Conservation (phyloP, 2,113 vertebrate genomes). For the Xenopus borealis region DNA sequence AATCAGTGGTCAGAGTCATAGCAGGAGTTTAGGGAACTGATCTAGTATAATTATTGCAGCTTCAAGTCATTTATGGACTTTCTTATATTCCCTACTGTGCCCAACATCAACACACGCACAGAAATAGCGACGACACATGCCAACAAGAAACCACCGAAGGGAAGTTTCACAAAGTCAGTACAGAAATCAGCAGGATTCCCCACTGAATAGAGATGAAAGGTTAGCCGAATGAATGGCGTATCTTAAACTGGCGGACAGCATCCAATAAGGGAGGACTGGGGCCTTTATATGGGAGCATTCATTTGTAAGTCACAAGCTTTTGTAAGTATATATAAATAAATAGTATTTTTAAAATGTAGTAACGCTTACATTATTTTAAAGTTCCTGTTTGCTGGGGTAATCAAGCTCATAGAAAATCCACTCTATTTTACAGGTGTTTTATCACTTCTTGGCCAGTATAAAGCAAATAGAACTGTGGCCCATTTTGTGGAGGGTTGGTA, state of each 20-base stretch:
- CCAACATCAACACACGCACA: background rate
- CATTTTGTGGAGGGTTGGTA: too few relatives aligned
- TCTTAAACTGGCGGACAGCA: background rate
- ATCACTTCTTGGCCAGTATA: too few relatives aligned
- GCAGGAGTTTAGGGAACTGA: background rate
- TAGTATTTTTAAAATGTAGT: too few relatives aligned
- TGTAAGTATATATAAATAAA: too few relatives aligned
- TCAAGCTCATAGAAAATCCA: too few relatives aligned
- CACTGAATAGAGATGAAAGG: background rate
- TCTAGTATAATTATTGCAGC: background rate
- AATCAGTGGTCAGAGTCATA: too few relatives aligned
- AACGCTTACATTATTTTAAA: too few relatives aligned
- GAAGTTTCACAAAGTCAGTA: background rate
- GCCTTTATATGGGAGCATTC: background rate
- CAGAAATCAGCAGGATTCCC: conserved; percentile 12
- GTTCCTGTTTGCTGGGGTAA: too few relatives aligned
- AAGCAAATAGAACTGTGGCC: too few relatives aligned
- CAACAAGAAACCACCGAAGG: background rate
- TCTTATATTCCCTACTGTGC: background rate
- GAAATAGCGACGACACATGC: background rate
- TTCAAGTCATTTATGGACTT: background rate
- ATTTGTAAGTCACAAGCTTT: too few relatives aligned
- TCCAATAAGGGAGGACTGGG: too few relatives aligned
- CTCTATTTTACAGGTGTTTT: too few relatives aligned
- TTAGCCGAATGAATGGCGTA: background rate